phyloP scores from a whole-genome alignment of 2,113 vertebrate species.

The Pomatostomus ruficeps region DNA sequence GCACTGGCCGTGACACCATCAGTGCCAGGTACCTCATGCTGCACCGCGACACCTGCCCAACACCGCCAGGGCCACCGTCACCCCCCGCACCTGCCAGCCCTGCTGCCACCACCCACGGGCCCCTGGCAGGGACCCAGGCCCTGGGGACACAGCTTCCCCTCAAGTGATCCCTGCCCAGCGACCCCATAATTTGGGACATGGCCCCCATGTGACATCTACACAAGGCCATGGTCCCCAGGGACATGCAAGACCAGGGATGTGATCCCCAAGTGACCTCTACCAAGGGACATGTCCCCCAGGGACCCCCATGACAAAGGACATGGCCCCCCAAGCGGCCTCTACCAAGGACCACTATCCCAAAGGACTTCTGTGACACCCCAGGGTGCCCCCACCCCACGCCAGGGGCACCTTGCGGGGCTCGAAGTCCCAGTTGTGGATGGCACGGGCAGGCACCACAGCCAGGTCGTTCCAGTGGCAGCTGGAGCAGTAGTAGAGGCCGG shows the following conservation, averaged over 20 bases:
- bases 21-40: constrained; percentile 92
- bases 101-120: neutral
- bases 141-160: neutral
- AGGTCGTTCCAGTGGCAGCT: constrained; percentile 97
- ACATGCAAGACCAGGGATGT: neutral
- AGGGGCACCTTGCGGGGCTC: constrained; percentile 86
- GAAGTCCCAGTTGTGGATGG: constrained; percentile 99
- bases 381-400: neutral
- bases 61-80: neutral
- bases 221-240: neutral
- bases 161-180: rapidly evolving
- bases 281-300: neutral
- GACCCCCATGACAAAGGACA: neutral
- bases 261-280: too few species aligned
- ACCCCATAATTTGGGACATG: neutral
- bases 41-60: constrained; percentile 86
- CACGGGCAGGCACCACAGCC: constrained; percentile 86
- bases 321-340: too few species aligned
- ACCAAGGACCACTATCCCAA: neutral
- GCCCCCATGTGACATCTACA: neutral
- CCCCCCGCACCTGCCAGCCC: neutral
- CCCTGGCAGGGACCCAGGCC: neutral
- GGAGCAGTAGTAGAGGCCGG: constrained; percentile 94
- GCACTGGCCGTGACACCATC: constrained; percentile 90
- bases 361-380: neutral